A percentile compares a stretch with the other conserved stretches of the same genome.
These are phyloP conservation scores for Furcula furcula DNA, from an alignment of 2,888 invertebrate genomes.

Conservation along the genomic window DNA sequence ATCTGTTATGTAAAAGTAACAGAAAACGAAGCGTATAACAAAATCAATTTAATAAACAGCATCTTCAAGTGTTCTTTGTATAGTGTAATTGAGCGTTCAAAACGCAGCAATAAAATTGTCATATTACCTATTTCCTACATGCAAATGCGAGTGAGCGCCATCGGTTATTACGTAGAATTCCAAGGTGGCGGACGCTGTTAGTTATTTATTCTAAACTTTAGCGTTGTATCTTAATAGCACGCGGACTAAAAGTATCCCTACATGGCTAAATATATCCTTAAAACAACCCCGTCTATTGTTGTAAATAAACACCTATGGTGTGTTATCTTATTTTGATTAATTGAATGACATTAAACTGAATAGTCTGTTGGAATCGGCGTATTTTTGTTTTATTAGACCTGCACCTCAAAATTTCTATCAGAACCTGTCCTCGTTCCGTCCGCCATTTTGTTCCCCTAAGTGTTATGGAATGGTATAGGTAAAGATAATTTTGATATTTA, in stretches of 20 bases:
- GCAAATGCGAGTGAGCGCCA: conserved; percentile 24
- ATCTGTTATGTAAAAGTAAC: conserved; percentile 58
- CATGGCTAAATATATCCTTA: conserved; percentile 43
- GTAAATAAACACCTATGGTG: conserved; percentile 78
- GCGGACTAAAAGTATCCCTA: conserved; percentile 40
- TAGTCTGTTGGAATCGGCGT: conserved; percentile 73
- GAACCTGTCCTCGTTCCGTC: conserved; percentile 16
- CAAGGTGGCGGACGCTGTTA: conserved; percentile 41
- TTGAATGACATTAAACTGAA: conserved; percentile 75
- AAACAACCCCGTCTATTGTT: conserved; percentile 40
- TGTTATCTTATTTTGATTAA: conserved; percentile 54
- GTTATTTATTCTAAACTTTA: conserved; percentile 40
- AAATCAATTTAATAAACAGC: conserved; percentile 55
- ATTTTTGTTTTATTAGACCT: conserved; percentile 56
- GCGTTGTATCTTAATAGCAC: conserved; percentile 54
- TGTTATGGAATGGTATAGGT: conserved; percentile 19
- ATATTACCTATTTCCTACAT: conserved; percentile 13
- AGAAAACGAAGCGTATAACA: conserved; percentile 50
- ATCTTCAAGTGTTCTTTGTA: conserved; percentile 56
- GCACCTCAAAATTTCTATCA: too few species aligned
- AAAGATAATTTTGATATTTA: conserved; percentile 22
- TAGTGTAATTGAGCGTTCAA: conserved; percentile 62
- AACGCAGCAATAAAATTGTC: conserved; percentile 48
- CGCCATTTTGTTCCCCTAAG: conserved; percentile 25
- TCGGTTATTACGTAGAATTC: conserved; percentile 22